Evolutionary conservation across 1,140 invertebrate genomes (phyloP).

Genomic region (Oedothorax gibbosus): DNA sequence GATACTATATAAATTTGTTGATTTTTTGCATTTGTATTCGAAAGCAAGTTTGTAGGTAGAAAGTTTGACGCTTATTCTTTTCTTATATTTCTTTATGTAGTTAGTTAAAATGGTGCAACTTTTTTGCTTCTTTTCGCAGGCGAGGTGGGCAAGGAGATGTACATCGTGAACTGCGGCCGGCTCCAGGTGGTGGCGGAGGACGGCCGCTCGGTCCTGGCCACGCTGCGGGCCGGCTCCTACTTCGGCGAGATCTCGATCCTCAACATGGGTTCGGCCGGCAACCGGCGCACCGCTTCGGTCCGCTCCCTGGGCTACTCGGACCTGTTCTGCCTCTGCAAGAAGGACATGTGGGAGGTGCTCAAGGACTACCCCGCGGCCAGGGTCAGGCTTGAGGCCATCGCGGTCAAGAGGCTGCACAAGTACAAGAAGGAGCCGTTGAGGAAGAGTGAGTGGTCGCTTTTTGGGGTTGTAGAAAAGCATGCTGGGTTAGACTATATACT

Average conservation of each 20-base stretch:
- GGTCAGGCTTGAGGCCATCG: slow-evolving; percentile 95
- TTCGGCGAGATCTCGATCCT: slow-evolving; percentile 99
- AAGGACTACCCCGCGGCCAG: slow-evolving; percentile 98
- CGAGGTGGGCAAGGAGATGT: slow-evolving; percentile 99
- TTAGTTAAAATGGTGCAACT: neutral
- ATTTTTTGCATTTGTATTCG: no score
- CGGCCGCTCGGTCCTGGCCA: slow-evolving; percentile 95
- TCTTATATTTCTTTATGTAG: no score
- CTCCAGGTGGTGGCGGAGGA: slow-evolving; percentile 97
- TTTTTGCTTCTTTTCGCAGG: slow-evolving; percentile 73
- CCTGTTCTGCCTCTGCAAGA: slow-evolving; percentile 96
- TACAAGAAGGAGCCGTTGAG: slow-evolving; percentile 92
- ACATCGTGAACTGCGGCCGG: slow-evolving; percentile 96
- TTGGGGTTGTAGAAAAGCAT: no score
- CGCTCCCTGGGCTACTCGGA: slow-evolving; percentile 98
- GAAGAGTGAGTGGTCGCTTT: slow-evolving; percentile 78
- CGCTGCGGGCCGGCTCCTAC: slow-evolving; percentile 96
- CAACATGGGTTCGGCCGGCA: slow-evolving; percentile 97
- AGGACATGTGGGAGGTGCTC: slow-evolving; percentile 98
- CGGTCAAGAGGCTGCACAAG: slow-evolving; percentile 95
- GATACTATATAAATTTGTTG: no score
- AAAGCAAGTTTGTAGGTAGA: no score
- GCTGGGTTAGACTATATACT: no score
- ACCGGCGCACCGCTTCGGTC: slow-evolving; percentile 95
- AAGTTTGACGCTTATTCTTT: no score